Conservation (phyloP, 2,113 vertebrate genomes). For the Henicopernis longicauda region DNA sequence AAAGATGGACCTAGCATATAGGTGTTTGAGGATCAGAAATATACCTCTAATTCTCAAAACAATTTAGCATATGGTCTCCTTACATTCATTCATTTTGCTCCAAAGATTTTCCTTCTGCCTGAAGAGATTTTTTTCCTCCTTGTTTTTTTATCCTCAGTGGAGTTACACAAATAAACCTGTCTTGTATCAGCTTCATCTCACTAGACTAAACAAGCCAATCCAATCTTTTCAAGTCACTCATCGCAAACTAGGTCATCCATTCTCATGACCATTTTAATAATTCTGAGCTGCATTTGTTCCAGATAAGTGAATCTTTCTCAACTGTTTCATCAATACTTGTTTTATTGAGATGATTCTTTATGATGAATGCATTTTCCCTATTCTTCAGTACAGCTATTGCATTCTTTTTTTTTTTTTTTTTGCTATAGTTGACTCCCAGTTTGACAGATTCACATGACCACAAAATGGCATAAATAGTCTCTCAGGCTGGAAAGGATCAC, state of each 20-base stretch:
- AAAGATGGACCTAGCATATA: background rate
- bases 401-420: background rate
- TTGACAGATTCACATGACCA: background rate
- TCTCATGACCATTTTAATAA: background rate
- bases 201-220: background rate
- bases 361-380: background rate
- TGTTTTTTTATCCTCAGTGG: background rate
- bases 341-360: background rate
- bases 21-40: background rate
- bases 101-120: background rate
- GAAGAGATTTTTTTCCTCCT: background rate
- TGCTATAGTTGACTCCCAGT: background rate
- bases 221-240: background rate
- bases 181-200: background rate
- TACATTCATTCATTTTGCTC: background rate
- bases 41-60: background rate
- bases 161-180: background rate
- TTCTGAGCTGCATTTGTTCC: background rate
- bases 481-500: background rate
- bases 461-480: background rate
- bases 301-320: background rate
- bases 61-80: background rate
- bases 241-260: background rate
- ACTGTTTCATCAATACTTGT: background rate
- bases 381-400: background rate